Percentiles rank a stretch among this genome's conserved stretches.
Evolutionary conservation across 92 coral and sea anemone species (phyloP).

Genomic region (Palythoa caribaeorum): DNA sequence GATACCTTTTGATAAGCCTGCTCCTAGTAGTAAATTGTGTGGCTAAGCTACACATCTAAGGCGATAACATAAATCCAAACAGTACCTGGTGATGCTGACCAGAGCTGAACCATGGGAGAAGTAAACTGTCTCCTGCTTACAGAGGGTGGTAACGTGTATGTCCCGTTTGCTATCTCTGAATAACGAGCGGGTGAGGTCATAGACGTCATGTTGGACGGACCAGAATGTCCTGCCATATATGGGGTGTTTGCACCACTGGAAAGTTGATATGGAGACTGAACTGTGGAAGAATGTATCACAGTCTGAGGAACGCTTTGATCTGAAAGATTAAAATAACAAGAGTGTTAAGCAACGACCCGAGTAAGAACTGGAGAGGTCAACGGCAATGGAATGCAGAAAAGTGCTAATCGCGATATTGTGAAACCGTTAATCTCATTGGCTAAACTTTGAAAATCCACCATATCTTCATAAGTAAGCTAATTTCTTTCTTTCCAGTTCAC

Average conservation of each 20-base stretch:
- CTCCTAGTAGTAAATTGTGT: too few relatives aligned
- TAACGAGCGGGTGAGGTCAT: not conserved
- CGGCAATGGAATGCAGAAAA: too few relatives aligned
- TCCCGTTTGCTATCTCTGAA: constrained; percentile 21
- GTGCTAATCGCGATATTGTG: too few relatives aligned
- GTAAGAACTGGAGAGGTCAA: too few relatives aligned
- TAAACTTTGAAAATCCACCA: too few relatives aligned
- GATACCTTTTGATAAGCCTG: too few relatives aligned
- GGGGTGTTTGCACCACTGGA: constrained; percentile 13
- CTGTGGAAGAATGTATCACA: not conserved
- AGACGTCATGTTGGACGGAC: not conserved
- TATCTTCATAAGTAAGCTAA: too few relatives aligned
- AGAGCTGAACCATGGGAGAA: constrained; percentile 39
- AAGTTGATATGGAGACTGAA: constrained; percentile 2
- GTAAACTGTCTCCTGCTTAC: constrained; percentile 4
- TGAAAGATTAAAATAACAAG: not conserved
- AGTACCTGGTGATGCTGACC: constrained; percentile 47
- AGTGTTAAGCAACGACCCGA: too few relatives aligned
- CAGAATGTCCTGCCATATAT: constrained; percentile 30
- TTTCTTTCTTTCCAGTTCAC: too few relatives aligned
- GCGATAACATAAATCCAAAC: not conserved
- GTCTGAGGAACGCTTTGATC: not conserved
- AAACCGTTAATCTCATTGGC: too few relatives aligned
- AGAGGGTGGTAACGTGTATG: constrained; percentile 8
- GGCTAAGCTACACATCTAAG: not conserved